Evolutionary conservation across 2,113 vertebrate species (phyloP).

Genomic region (Pluvialis apricaria): DNA sequence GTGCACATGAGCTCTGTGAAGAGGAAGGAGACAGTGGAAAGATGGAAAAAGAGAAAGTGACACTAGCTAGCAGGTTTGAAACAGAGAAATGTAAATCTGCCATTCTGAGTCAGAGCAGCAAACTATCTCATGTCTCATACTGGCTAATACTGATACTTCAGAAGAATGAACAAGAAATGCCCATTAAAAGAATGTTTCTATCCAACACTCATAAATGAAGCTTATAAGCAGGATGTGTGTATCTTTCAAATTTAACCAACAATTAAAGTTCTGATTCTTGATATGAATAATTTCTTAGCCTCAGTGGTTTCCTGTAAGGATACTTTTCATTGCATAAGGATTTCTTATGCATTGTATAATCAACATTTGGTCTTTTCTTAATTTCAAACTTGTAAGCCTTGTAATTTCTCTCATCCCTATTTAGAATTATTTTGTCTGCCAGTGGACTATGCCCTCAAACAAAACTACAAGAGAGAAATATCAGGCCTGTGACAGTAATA

Average conservation of each 20-base stretch:
- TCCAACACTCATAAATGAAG: background rate
- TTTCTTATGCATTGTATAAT: background rate
- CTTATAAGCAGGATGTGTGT: background rate
- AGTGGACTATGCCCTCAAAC: background rate
- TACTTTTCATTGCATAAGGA: background rate
- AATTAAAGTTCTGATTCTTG: background rate
- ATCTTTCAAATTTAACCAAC: background rate
- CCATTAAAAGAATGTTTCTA: background rate
- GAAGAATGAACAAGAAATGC: background rate
- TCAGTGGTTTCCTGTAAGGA: background rate
- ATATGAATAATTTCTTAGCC: background rate
- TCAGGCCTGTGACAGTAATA: background rate
- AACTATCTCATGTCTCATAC: background rate
- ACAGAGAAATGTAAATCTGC: background rate
- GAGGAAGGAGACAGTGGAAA: background rate
- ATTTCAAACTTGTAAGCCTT: background rate
- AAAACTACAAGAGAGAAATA: background rate
- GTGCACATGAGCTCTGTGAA: background rate
- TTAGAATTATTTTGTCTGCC: background rate
- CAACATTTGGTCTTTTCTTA: background rate
- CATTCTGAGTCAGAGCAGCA: background rate
- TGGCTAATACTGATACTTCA: background rate
- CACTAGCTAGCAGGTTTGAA: background rate
- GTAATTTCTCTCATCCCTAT: background rate
- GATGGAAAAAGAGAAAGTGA: background rate